These are phyloP conservation scores for Crotalus viridis DNA, from an alignment of 2,113 vertebrate genomes.

Conservation along the genomic window DNA sequence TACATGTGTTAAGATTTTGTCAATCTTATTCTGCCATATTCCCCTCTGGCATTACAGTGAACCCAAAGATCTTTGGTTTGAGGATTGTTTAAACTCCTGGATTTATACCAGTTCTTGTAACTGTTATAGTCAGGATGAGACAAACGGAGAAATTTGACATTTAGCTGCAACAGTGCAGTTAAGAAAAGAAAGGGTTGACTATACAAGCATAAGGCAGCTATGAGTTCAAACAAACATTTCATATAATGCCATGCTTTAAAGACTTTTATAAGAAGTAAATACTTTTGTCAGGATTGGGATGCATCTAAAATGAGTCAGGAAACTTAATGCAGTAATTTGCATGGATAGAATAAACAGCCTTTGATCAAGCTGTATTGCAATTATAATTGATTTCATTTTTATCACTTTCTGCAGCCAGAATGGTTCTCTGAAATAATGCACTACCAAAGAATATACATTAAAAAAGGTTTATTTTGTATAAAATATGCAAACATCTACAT, in stretches of 20 bases:
- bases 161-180: no score
- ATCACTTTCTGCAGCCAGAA: neutral
- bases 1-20: neutral
- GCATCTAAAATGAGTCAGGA: neutral
- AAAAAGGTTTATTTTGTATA: neutral
- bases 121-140: neutral
- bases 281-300: neutral
- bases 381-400: neutral
- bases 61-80: neutral
- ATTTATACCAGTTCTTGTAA: neutral
- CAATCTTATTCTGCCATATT: neutral
- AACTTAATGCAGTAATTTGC: neutral
- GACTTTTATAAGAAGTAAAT: neutral
- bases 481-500: neutral
- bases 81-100: neutral
- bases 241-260: neutral
- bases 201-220: neutral
- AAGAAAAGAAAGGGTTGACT: neutral
- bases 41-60: neutral
- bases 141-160: neutral
- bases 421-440: neutral
- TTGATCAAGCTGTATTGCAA: neutral
- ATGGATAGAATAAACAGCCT: constrained; percentile 24
- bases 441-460: neutral
- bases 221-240: neutral